A percentile compares a stretch with the other conserved stretches of the same genome.
Conservation (phyloP, 1,140 invertebrate species). For the Achatina immaculata region DNA sequence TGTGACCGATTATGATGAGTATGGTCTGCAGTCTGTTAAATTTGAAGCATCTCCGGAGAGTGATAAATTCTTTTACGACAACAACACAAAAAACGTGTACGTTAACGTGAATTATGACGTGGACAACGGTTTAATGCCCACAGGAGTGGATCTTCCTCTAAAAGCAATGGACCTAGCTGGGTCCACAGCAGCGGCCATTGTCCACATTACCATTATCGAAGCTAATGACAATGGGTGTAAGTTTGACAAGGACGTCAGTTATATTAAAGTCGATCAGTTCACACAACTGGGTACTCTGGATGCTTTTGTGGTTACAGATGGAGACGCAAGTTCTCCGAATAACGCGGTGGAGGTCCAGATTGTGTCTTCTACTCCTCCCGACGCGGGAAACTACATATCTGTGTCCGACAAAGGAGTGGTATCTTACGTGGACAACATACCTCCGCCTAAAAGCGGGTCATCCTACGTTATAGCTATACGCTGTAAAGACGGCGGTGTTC, state of each 20-base stretch:
- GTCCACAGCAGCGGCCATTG: neutral
- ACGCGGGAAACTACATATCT: slow-evolving; percentile 2
- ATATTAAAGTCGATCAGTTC: neutral
- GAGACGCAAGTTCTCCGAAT: neutral
- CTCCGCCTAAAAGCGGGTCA: slow-evolving; percentile 25
- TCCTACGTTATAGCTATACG: slow-evolving; percentile 26
- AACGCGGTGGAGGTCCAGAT: neutral
- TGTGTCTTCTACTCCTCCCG: neutral
- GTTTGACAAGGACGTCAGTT: neutral
- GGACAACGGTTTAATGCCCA: neutral
- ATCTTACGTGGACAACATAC: slow-evolving; percentile 18
- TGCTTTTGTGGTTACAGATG: neutral
- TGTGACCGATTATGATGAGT: neutral
- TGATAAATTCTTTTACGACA: neutral
- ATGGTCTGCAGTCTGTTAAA: neutral
- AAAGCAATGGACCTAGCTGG: neutral
- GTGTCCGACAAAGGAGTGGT: neutral
- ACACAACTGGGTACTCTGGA: neutral
- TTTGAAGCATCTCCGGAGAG: neutral
- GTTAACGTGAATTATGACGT: neutral
- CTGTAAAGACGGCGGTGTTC: slow-evolving; percentile 36
- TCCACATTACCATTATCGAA: slow-evolving; percentile 4
- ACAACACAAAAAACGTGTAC: neutral
- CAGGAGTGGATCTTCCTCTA: neutral
- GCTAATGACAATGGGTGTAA: slow-evolving; percentile 5